These are phyloP conservation scores for Mesorhabditis belari DNA, from an alignment of 2,888 invertebrate genomes.

Conservation along the genomic window DNA sequence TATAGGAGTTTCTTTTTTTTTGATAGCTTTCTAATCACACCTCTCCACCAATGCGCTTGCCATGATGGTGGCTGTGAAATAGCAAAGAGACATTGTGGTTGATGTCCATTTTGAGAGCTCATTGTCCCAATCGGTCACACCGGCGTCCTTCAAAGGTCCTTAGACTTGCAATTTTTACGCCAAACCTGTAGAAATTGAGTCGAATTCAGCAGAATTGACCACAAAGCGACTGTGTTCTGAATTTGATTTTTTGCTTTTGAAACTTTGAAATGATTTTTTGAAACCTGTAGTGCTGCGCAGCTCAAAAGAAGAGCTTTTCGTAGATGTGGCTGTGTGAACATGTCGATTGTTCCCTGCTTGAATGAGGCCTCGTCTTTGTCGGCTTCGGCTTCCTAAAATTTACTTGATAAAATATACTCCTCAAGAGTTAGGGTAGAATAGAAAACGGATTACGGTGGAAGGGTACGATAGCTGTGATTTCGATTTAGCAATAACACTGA, in stretches of 20 bases:
- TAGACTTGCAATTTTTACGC: neutral
- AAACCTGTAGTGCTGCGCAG: constrained; percentile 19
- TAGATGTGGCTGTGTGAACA: constrained; percentile 29
- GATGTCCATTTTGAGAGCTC: constrained; percentile 32
- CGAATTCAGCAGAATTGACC: constrained; percentile 36
- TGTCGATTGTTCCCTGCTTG: constrained; percentile 8
- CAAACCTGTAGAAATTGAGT: constrained; percentile 26
- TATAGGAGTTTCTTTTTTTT: neutral
- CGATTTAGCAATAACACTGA: too few relatives aligned
- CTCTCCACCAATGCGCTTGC: constrained; percentile 33
- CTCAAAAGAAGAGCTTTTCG: constrained; percentile 30
- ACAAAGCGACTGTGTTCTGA: constrained; percentile 35
- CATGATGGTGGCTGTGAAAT: constrained; percentile 28
- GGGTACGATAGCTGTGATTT: too few relatives aligned
- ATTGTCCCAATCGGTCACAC: constrained; percentile 9
- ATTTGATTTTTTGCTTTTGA: constrained; percentile 2
- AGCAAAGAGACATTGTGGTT: constrained; percentile 34
- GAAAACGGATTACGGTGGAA: too few relatives aligned
- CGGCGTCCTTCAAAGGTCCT: constrained; percentile 6
- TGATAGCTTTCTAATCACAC: constrained; percentile 6
- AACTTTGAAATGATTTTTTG: neutral
- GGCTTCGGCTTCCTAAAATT: constrained; percentile 25
- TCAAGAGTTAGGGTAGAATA: too few relatives aligned
- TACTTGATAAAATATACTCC: too few relatives aligned
- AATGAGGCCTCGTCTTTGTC: constrained; percentile 12